These are phyloP conservation scores for Pheucticus melanocephalus DNA, from an alignment of 2,113 vertebrate species.

Conservation along the genomic window DNA sequence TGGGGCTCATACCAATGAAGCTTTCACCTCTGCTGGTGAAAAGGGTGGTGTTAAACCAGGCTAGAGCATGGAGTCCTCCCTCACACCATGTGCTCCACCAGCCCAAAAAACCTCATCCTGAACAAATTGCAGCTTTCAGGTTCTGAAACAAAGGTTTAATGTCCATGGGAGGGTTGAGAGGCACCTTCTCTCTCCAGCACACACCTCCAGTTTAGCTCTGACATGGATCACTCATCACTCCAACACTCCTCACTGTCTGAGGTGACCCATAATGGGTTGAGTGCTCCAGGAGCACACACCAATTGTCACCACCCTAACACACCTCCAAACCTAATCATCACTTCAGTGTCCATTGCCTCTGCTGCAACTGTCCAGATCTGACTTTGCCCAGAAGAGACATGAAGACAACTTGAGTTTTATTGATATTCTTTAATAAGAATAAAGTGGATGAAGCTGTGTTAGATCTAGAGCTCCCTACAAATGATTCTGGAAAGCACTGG, in stretches of 20 bases:
- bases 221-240: accelerated
- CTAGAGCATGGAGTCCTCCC: accelerated
- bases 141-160: background rate
- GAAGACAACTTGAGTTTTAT: background rate
- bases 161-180: background rate
- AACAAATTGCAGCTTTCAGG: background rate
- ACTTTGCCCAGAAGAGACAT: background rate
- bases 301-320: background rate
- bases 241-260: background rate
- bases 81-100: accelerated
- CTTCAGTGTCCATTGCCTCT: background rate
- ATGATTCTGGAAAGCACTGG: background rate
- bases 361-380: background rate
- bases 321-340: background rate
- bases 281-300: background rate
- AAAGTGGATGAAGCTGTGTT: background rate
- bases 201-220: background rate
- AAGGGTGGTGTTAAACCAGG: background rate
- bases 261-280: accelerated
- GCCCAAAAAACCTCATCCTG: background rate
- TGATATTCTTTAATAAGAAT: background rate
- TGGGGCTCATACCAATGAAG: accelerated
- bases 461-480: background rate
- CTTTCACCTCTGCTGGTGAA: background rate
- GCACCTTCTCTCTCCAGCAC: background rate